phyloP scores from a whole-genome alignment of 2,797 vertebrate genomes.

The Pseudochromis fuscus region DNA sequence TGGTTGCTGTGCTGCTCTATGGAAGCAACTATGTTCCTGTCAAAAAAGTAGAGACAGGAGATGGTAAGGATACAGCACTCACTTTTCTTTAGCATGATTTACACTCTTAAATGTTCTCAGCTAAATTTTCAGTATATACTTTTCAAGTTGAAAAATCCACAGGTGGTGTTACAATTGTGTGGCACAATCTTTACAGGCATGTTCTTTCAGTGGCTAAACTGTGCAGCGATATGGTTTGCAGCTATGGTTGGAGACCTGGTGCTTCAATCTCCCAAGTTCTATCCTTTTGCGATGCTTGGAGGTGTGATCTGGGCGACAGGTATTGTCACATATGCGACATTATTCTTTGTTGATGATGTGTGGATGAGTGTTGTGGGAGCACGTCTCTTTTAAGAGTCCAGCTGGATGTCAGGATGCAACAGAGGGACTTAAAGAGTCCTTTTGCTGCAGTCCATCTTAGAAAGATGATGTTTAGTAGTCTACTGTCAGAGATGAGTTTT shows the following conservation, averaged over 20 bases:
- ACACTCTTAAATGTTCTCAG: background rate
- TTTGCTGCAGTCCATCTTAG: background rate
- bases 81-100: background rate
- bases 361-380: background rate
- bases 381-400: background rate
- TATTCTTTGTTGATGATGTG: background rate
- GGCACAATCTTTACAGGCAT: slow-evolving; percentile 83
- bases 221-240: slow-evolving; percentile 90
- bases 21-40: slow-evolving; percentile 92
- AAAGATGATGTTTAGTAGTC: background rate
- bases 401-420: background rate
- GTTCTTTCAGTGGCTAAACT: slow-evolving; percentile 96
- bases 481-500: slow-evolving; percentile 4
- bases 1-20: slow-evolving; percentile 86
- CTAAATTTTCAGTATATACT: background rate
- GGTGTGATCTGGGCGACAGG: slow-evolving; percentile 96
- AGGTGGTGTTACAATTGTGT: background rate
- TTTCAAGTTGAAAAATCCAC: background rate
- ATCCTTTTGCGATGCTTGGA: slow-evolving; percentile 93
- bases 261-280: slow-evolving; percentile 87
- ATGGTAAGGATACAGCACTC: slow-evolving; percentile 84
- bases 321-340: slow-evolving; percentile 57
- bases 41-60: slow-evolving; percentile 91
- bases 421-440: background rate
- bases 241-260: slow-evolving; percentile 88